A percentile compares a stretch with the other conserved stretches of the same genome.
phyloP scores from a whole-genome alignment of 2,888 invertebrate genomes.

The Stenotaenia linearis region DNA sequence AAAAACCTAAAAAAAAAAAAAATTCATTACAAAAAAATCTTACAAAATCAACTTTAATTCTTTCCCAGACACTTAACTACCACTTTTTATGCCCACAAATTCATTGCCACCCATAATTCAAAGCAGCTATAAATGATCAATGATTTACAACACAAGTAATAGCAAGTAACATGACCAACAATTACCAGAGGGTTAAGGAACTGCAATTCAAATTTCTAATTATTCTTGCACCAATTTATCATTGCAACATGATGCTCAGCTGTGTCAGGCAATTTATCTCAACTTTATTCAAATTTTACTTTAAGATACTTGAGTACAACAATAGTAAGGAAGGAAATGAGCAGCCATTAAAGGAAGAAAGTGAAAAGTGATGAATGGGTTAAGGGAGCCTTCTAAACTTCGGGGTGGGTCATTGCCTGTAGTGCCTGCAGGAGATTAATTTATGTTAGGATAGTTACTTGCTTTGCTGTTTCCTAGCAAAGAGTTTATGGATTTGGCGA shows the following conservation, averaged over 20 bases:
- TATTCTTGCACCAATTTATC: not conserved
- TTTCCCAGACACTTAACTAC: not conserved
- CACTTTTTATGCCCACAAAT: conserved; percentile 9
- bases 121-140: conserved; percentile 12
- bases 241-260: not conserved
- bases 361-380: not conserved
- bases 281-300: not conserved
- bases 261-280: not conserved
- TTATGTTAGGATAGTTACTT: no score
- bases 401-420: not conserved
- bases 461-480: no score
- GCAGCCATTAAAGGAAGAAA: not conserved
- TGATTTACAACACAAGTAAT: not conserved
- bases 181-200: not conserved
- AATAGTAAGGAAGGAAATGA: conserved; percentile 19
- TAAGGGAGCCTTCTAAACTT: not conserved
- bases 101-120: conserved; percentile 19
- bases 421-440: not conserved
- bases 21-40: not conserved
- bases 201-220: not conserved
- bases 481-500: no score
- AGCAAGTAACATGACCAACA: not conserved
- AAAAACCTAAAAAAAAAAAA: not conserved
- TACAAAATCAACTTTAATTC: not conserved
- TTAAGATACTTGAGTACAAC: not conserved